phyloP scores from a whole-genome alignment of 2,797 vertebrate genomes.

The Enteromius unitaeniatus region DNA sequence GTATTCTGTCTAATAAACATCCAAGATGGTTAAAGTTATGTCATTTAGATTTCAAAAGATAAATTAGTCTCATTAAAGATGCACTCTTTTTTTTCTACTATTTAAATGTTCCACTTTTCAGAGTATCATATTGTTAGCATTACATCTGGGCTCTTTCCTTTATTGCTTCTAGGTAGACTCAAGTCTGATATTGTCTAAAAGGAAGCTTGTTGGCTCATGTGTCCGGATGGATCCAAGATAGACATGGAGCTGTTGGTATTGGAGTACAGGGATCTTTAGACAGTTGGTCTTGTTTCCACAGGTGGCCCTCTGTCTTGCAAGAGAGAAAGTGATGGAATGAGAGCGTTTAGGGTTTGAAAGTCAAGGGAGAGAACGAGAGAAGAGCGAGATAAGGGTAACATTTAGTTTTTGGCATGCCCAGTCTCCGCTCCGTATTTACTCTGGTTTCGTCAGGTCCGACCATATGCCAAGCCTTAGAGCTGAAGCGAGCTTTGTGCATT shows the following conservation, averaged over 20 bases:
- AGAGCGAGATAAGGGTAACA: conserved; percentile 27
- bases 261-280: conserved; percentile 38
- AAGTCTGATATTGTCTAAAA: neutral
- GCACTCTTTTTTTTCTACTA: neutral
- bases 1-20: neutral
- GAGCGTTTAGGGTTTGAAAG: neutral
- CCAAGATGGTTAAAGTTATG: neutral
- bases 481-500: conserved; percentile 26
- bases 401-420: conserved; percentile 29
- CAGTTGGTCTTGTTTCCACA: conserved; percentile 64
- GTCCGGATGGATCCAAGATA: conserved; percentile 27
- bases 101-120: neutral
- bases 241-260: conserved; percentile 22
- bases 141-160: neutral
- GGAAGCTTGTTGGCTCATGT: conserved; percentile 12
- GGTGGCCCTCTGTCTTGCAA: conserved; percentile 48
- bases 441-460: conserved; percentile 21
- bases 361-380: neutral
- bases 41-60: neutral
- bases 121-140: neutral
- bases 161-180: neutral
- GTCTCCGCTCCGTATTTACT: conserved; percentile 33
- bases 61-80: neutral
- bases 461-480: conserved; percentile 26
- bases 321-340: neutral